Conservation (phyloP, 2,888 invertebrate species). For the Philopedon plagiatum region DNA sequence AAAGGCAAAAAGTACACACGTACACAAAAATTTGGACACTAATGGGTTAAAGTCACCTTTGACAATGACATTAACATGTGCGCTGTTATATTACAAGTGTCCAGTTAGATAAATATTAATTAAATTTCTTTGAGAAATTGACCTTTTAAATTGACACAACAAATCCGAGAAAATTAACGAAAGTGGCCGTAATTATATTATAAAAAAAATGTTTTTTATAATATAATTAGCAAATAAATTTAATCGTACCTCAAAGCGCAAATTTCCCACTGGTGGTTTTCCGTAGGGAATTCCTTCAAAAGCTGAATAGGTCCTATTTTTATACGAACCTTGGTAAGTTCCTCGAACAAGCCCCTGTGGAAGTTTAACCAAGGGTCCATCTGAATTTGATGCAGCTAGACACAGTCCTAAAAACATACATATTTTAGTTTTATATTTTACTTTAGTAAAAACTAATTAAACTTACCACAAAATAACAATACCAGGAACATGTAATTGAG, state of each 20-base stretch:
- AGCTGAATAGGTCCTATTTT: slow-evolving; percentile 54
- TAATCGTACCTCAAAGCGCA: slow-evolving; percentile 58
- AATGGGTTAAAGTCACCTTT: too few species aligned
- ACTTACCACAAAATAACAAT: not conserved
- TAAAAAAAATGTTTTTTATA: not conserved
- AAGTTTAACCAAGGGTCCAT: slow-evolving; percentile 44
- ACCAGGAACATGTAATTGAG: not conserved
- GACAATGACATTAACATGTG: too few species aligned
- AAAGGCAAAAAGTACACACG: too few species aligned
- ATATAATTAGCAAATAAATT: not conserved
- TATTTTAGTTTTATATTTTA: too few species aligned
- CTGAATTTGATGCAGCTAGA: not conserved
- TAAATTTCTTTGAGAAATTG: too few species aligned
- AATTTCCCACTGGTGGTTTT: slow-evolving; percentile 57
- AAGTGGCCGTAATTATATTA: too few species aligned
- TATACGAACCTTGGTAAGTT: slow-evolving; percentile 53
- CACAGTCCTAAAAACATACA: not conserved
- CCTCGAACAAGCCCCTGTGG: slow-evolving; percentile 56
- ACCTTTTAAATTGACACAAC: too few species aligned
- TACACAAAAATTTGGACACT: too few species aligned
- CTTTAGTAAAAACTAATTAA: not conserved
- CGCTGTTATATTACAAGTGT: too few species aligned
- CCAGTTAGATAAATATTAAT: too few species aligned
- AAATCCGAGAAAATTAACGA: too few species aligned
- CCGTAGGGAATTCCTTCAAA: slow-evolving; percentile 61